Percentiles rank a stretch among this genome's conserved stretches.
Evolutionary conservation across 2,797 vertebrate genomes (phyloP).

Genomic region (Vespertilio murinus): DNA sequence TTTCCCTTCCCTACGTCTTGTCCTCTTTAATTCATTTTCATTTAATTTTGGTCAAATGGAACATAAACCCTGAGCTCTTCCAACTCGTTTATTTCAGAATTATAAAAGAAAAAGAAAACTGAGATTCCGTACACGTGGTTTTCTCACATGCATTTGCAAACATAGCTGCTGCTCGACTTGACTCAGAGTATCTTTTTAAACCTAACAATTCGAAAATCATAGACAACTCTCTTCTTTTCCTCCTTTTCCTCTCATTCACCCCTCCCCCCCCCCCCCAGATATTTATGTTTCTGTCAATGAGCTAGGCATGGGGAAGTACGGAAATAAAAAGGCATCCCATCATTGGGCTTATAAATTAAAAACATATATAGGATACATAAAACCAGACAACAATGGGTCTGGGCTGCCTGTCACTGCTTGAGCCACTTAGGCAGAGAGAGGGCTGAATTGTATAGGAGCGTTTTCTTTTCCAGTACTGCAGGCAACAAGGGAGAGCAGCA

Average conservation of each 20-base stretch:
- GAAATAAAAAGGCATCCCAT: neutral
- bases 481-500: too few relatives aligned
- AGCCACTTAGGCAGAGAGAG: too few relatives aligned
- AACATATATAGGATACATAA: too few relatives aligned
- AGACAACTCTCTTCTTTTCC: neutral
- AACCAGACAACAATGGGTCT: too few relatives aligned
- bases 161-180: neutral
- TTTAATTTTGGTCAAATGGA: slow-evolving; percentile 17
- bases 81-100: slow-evolving; percentile 7
- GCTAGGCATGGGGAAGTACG: neutral
- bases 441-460: too few relatives aligned
- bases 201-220: neutral
- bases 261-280: too few relatives aligned
- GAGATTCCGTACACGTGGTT: neutral
- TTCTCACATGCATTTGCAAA: slow-evolving; percentile 35
- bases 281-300: slow-evolving; percentile 35
- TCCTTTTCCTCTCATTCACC: neutral
- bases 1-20: neutral
- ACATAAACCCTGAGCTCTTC: neutral
- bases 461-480: too few relatives aligned
- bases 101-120: slow-evolving; percentile 18
- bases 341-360: neutral
- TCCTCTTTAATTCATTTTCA: slow-evolving; percentile 8
- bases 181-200: slow-evolving; percentile 40
- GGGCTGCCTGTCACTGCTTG: too few relatives aligned